A percentile compares a stretch with the other conserved stretches of the same genome.
Conservation (phyloP, 2,113 vertebrate species). For the Rhinolophus sinicus region DNA sequence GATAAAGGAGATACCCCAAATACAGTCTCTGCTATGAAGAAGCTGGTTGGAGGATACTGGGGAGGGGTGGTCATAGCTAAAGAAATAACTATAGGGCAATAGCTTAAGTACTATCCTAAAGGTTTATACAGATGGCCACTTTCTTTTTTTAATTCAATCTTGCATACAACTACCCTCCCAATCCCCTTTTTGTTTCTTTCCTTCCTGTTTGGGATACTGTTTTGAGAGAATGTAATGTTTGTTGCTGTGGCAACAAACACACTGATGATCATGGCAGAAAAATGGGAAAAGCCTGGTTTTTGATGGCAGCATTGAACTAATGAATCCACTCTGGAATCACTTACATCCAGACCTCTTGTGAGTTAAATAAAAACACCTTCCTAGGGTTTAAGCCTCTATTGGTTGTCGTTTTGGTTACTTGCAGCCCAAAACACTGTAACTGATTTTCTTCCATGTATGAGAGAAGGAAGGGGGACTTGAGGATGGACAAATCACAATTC, state of each 20-base stretch:
- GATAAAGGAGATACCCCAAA: background rate
- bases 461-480: background rate
- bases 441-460: background rate
- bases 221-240: conserved; percentile 30
- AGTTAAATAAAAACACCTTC: background rate
- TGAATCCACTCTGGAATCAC: background rate
- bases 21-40: background rate
- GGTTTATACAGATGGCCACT: background rate
- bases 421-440: background rate
- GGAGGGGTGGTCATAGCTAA: background rate
- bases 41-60: background rate
- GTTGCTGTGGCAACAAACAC: background rate
- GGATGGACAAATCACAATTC: background rate
- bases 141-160: background rate
- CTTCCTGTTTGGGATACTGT: background rate
- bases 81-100: background rate
- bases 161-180: background rate
- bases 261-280: background rate
- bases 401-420: background rate
- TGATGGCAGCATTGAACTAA: background rate
- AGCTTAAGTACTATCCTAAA: background rate
- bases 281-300: background rate
- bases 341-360: background rate
- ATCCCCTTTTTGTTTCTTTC: background rate
- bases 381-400: background rate